Base-by-base conservation (phyloP, 2,797 vertebrate species). In the Miichthys miiuy region DNA sequence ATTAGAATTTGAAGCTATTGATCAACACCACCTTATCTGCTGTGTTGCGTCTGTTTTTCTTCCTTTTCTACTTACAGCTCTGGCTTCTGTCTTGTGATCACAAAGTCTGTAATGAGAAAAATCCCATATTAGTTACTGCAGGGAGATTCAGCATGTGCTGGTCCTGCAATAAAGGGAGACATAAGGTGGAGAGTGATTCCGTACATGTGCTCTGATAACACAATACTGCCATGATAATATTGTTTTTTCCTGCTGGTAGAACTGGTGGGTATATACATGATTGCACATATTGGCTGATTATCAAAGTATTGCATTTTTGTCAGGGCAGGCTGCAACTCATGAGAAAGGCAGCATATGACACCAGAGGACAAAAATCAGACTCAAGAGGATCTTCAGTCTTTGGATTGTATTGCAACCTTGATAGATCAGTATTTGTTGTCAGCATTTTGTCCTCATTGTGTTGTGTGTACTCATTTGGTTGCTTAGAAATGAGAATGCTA, bases 1-100 rank as follows among this genome's bases (percentile, higher is more conserved):
- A 92, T 93, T 92, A 83, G 64, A 92, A 90, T 91, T 67, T 89
- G 72, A 85, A 76, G 83, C 75, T 76, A 89, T 87, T 86, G 82
- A 94, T 93, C 81, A 90, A 72, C 77, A 81, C 85, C 78, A 64
- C 69, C 80, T 89, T 89, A 92, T 93, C 84, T 87, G 81, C 69
- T 63, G 81, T 60, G 77, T 85, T 72, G 74, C 72, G 81, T 89
- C 76, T 75, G 80, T 75, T 89, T 87, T 84, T 89, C 73, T 84
- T 83, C 75, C 81, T 87, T 72, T 88, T 80, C 68, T 72, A 71
- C 72, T 88, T 67, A 55, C 47, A 81, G 65, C 75, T 80, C 70
- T 34, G 2, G 34, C 50, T 63, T 83, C 83, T 78, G 81, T 88
- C 85, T 83, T 74, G 64, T 85, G 84, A 91, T 92, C 89, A 84